Evolutionary conservation across 1,140 invertebrate species (phyloP), one percentile per base, ranked within the genome.

Genomic region (Lepidotrigona ventralis): DNA sequence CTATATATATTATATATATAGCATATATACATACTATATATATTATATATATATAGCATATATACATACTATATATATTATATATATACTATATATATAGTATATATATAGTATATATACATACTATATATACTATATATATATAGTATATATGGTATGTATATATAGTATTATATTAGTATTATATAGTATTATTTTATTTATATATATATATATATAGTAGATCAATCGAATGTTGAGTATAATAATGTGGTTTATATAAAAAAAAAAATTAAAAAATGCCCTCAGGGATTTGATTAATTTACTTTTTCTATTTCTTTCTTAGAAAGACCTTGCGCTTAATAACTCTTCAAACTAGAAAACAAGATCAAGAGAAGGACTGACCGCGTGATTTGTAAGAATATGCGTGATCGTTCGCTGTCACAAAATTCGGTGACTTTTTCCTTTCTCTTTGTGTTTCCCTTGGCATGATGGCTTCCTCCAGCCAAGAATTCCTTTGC

Each of bases 401-500:
- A 12, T 14, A 21, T 53, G n/a, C 26, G 29, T 23, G 12, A 21
- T 14, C 72, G 19, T 58, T 33, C 23, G 4, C 8, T n/a, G 69
- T 17, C 29, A 21, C 26, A 26, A 58, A 39, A 29, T 15, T 66
- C 53, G 26, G 39, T n/a, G n/a, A 58, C 17, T 60, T 33, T 46
- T 15, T 60, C 33, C 23, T 63, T 21, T 46, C 15, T 17, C 5
- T 29, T 63, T 63, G 17, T 63, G 51, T n/a, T n/a, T 46, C 39
- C 6, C 39, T 46, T 46, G 39, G 39, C 3, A 23, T 21, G 21
- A 74, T 58, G 54, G 9, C n/a, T 56, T 11, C 46, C n/a, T 14
- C 2, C 15, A 60, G 23, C 9, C 66, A 26, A 21, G n/a, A 76
- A 76, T 76, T 76, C 74, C n/a, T 76, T 76, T 76, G 23, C 21